Percentiles rank a stretch among this genome's conserved stretches.
These are phyloP conservation scores for Liasis olivaceus DNA, from an alignment of 2,797 vertebrate genomes.

Conservation along the genomic window DNA sequence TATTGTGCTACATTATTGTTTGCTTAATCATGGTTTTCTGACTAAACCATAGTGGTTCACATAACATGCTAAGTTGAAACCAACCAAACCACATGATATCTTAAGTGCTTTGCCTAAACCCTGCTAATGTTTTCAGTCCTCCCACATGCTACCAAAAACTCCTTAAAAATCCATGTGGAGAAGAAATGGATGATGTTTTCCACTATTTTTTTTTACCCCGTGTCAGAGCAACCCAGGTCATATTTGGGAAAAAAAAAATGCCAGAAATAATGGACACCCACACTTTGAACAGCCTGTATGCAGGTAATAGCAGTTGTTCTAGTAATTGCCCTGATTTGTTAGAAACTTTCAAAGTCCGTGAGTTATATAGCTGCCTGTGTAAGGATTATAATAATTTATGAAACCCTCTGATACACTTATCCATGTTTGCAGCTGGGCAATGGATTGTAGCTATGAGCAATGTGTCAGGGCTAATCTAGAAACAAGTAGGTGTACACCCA, in stretches of 20 bases:
- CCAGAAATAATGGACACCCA: background rate
- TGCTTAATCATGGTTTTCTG: too few relatives aligned
- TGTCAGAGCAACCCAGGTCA: background rate
- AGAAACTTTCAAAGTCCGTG: constrained; percentile 24
- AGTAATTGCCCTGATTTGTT: background rate
- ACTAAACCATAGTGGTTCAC: too few relatives aligned
- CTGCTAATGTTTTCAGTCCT: background rate
- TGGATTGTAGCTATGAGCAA: background rate
- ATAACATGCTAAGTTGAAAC: too few relatives aligned
- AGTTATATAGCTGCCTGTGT: background rate
- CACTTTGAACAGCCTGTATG: background rate
- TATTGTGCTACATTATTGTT: too few relatives aligned
- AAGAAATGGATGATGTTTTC: background rate
- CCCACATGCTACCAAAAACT: background rate
- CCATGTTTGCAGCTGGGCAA: background rate
- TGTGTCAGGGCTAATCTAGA: constrained; percentile 26
- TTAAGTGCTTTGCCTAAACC: too few relatives aligned
- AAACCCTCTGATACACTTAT: constrained; percentile 13
- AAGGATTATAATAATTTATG: constrained; percentile 5
- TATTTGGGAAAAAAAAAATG: background rate
- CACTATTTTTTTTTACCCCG: background rate
- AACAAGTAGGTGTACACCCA: background rate
- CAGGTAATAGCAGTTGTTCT: constrained; percentile 4
- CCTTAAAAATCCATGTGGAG: background rate
- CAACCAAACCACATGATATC: too few relatives aligned